Evolutionary conservation across 2,113 vertebrate genomes (phyloP).

Genomic region (Neolamprologus sp.): DNA sequence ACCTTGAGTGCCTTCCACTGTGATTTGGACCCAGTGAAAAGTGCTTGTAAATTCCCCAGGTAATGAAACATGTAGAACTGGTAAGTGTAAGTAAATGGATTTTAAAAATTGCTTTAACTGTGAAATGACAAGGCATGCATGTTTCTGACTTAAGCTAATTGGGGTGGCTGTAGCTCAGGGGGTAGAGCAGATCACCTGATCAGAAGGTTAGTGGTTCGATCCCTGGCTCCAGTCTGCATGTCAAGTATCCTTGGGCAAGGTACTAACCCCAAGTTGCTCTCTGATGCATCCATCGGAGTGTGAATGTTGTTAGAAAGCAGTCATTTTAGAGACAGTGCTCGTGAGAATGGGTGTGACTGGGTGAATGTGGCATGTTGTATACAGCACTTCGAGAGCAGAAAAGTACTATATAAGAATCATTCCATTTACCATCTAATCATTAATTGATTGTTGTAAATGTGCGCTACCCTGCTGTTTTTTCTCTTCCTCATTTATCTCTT

Average conservation of each 20-base stretch:
- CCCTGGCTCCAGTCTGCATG: neutral
- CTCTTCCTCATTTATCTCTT: neutral
- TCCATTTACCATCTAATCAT: neutral
- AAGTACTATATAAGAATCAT: neutral
- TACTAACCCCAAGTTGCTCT: neutral
- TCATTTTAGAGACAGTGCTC: neutral
- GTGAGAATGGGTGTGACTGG: neutral
- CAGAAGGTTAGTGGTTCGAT: neutral
- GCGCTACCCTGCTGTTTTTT: neutral
- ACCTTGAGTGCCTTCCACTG: neutral
- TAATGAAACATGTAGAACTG: neutral
- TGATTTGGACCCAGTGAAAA: neutral
- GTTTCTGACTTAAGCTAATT: neutral
- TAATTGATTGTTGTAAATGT: neutral
- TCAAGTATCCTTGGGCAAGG: neutral
- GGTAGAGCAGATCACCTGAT: neutral
- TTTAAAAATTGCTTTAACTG: neutral
- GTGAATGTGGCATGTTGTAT: neutral
- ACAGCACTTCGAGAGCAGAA: neutral
- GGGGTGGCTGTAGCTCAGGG: neutral
- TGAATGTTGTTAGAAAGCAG: neutral
- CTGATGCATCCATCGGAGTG: neutral
- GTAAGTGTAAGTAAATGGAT: neutral
- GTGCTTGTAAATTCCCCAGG: neutral
- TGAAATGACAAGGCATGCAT: neutral